Percentiles rank a stretch among this genome's conserved stretches.
phyloP scores from a whole-genome alignment of 2,888 invertebrate species.

The Rambutsinella grinnellia region DNA sequence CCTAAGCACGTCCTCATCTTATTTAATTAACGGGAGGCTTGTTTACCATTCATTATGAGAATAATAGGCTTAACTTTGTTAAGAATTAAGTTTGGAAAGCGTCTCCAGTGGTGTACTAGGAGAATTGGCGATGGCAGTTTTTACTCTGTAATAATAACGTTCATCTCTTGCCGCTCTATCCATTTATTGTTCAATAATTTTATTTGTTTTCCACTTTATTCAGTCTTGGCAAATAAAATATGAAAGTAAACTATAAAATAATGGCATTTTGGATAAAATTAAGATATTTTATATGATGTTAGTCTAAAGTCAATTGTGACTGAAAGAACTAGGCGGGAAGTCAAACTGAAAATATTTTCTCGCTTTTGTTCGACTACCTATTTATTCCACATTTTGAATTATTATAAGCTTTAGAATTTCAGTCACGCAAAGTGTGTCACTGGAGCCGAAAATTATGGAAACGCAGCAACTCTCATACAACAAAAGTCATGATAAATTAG shows the following conservation, averaged over 20 bases:
- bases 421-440: background rate
- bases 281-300: too few species aligned
- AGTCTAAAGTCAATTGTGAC: too few species aligned
- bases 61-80: slow-evolving; percentile 17
- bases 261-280: too few species aligned
- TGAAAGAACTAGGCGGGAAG: too few species aligned
- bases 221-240: too few species aligned
- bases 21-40: slow-evolving; percentile 34
- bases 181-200: background rate
- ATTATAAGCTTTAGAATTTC: background rate
- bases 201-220: background rate
- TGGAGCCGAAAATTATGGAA: background rate
- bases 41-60: slow-evolving; percentile 28
- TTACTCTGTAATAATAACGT: background rate
- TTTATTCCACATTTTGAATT: background rate
- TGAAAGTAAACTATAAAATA: too few species aligned
- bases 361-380: too few species aligned
- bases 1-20: slow-evolving; percentile 8
- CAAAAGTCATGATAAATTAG: background rate
- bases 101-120: background rate
- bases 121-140: background rate
- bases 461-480: background rate
- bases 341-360: too few species aligned
- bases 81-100: background rate
- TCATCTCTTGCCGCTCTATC: background rate